Evolutionary conservation across 2,113 vertebrate species (phyloP).

Genomic region (Phalacrocorax brasilianus): DNA sequence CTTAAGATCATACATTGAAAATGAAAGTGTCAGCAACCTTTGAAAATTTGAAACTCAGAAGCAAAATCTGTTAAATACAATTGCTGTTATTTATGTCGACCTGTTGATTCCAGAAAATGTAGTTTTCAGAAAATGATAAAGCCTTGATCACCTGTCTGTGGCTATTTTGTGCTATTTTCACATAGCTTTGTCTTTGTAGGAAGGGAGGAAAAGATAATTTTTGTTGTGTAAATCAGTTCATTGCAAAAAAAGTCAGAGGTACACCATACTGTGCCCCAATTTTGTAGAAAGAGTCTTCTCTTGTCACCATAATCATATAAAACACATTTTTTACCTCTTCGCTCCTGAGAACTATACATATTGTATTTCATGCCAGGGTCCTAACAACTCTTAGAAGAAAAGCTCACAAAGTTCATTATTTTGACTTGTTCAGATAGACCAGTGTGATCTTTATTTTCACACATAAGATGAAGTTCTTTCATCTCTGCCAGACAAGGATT

Average conservation of each 20-base stretch:
- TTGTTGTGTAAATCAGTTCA: neutral
- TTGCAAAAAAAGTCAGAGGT: neutral
- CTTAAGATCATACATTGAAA: too few relatives aligned
- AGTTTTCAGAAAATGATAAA: neutral
- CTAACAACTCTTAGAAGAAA: neutral
- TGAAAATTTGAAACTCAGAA: neutral
- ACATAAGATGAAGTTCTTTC: neutral
- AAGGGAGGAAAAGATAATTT: neutral
- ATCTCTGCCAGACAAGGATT: neutral
- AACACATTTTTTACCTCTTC: neutral
- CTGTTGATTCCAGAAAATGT: neutral
- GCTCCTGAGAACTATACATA: neutral
- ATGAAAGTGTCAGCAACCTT: neutral
- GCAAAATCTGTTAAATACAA: neutral
- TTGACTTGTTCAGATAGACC: neutral
- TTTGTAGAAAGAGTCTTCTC: neutral
- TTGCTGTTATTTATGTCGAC: neutral
- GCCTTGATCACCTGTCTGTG: neutral
- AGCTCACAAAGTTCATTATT: neutral
- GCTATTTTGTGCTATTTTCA: neutral
- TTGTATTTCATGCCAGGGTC: neutral
- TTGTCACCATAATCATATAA: neutral
- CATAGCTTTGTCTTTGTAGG: neutral
- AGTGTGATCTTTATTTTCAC: neutral
- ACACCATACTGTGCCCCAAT: neutral